phyloP scores from a whole-genome alignment of 2,888 invertebrate genomes.

The Nysson spinosus region DNA sequence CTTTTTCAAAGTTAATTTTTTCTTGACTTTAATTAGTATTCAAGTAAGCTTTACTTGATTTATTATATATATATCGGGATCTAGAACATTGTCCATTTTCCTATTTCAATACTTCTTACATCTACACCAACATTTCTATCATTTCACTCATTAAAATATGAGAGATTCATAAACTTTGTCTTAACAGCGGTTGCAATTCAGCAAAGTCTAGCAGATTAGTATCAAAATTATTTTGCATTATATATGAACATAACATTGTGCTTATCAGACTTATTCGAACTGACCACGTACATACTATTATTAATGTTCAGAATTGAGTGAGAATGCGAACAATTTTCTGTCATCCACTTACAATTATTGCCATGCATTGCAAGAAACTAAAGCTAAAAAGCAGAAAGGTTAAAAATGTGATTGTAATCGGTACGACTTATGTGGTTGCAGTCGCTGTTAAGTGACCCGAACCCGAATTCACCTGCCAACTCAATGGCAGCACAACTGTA shows the following conservation, averaged over 20 bases:
- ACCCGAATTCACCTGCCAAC: slow-evolving; percentile 99
- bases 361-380: slow-evolving; percentile 30
- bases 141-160: slow-evolving; percentile 21
- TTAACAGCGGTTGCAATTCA: slow-evolving; percentile 77
- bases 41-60: slow-evolving; percentile 2
- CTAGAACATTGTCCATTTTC: slow-evolving; percentile 3
- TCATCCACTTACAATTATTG: slow-evolving; percentile 37
- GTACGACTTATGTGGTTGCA: slow-evolving; percentile 81
- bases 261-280: slow-evolving; percentile 35
- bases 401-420: slow-evolving; percentile 44
- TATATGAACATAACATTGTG: slow-evolving; percentile 29
- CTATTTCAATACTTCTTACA: neutral
- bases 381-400: slow-evolving; percentile 4
- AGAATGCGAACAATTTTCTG: slow-evolving; percentile 7
- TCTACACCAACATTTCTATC: neutral
- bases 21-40: slow-evolving; percentile 2
- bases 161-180: slow-evolving; percentile 51
- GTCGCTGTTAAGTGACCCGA: slow-evolving; percentile 99
- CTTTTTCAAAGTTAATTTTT: neutral
- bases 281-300: slow-evolving; percentile 26
- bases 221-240: slow-evolving; percentile 35
- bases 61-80: slow-evolving; percentile 7
- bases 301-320: slow-evolving; percentile 23
- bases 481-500: slow-evolving; percentile 99
- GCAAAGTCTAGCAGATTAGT: slow-evolving; percentile 65